Conservation (phyloP, 2,888 invertebrate species). For the Microctonus brassicae region DNA sequence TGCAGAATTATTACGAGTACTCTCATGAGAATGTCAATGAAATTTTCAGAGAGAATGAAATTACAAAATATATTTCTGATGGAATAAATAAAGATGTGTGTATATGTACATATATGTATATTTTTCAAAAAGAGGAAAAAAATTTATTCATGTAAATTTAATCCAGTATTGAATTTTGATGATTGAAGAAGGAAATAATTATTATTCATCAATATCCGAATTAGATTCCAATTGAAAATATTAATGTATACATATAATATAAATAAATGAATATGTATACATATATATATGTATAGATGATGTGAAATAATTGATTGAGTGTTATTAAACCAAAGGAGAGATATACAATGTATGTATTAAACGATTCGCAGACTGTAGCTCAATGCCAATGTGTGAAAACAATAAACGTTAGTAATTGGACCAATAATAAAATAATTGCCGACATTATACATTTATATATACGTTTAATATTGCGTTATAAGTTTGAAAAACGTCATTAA, state of each 20-base stretch:
- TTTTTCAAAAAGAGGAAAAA: not conserved
- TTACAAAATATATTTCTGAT: no score
- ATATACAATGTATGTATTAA: not conserved
- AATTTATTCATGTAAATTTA: not conserved
- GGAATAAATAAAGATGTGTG: no score
- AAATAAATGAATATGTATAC: not conserved
- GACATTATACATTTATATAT: constrained; percentile 10
- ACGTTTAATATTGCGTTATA: not conserved
- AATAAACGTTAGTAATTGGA: constrained; percentile 58
- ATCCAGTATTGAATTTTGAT: not conserved
- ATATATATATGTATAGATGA: not conserved
- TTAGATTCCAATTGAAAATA: not conserved
- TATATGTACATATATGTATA: no score
- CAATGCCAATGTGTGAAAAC: constrained; percentile 48
- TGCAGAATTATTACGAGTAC: no score
- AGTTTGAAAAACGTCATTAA: not conserved
- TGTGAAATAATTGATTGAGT: not conserved
- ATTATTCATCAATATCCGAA: not conserved
- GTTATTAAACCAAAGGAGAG: constrained; percentile 1
- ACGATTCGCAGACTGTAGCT: not conserved
- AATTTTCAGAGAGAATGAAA: no score
- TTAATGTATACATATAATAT: no score
- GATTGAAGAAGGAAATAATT: not conserved
- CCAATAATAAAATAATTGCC: constrained; percentile 62
- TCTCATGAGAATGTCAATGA: no score